These are phyloP conservation scores for Microplitis demolitor DNA, from an alignment of 1,140 invertebrate species.

Conservation along the genomic window DNA sequence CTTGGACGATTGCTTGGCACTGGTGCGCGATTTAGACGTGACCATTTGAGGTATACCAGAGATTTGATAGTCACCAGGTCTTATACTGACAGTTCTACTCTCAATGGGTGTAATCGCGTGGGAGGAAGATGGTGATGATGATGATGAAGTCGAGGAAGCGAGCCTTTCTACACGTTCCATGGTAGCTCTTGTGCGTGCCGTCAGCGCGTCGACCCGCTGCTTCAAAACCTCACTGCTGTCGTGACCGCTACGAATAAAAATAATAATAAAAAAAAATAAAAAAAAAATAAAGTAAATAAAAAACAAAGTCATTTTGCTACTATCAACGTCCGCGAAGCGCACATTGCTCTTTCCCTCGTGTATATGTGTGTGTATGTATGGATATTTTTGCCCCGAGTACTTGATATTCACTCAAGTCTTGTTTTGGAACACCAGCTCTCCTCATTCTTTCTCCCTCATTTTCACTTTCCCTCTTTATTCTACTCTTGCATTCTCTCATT, in stretches of 20 bases:
- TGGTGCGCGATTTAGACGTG: conserved; percentile 24
- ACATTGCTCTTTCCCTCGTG: background rate
- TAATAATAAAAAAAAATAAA: background rate
- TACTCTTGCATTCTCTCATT: background rate
- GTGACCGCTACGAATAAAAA: conserved; percentile 18
- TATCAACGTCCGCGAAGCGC: background rate
- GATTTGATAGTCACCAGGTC: background rate
- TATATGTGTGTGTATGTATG: background rate
- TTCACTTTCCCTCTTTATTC: background rate
- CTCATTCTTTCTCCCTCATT: conserved; percentile 1
- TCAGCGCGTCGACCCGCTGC: conserved; percentile 68
- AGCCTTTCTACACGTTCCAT: conserved; percentile 71
- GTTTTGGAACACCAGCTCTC: conserved; percentile 7
- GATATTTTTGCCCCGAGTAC: background rate
- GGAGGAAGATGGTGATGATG: conserved; percentile 30
- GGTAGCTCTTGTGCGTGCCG: conserved; percentile 70
- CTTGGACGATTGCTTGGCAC: conserved; percentile 36
- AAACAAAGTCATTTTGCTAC: conserved; percentile 4
- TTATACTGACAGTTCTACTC: conserved; percentile 18
- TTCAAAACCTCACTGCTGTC: conserved; percentile 58
- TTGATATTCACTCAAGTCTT: conserved; percentile 3
- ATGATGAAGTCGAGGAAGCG: conserved; percentile 41
- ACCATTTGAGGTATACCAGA: background rate
- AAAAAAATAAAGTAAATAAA: conserved; percentile 21
- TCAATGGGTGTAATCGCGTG: conserved; percentile 45